These are phyloP conservation scores for Tupiocoris notatus DNA, from an alignment of 2,888 invertebrate genomes.

Conservation along the genomic window DNA sequence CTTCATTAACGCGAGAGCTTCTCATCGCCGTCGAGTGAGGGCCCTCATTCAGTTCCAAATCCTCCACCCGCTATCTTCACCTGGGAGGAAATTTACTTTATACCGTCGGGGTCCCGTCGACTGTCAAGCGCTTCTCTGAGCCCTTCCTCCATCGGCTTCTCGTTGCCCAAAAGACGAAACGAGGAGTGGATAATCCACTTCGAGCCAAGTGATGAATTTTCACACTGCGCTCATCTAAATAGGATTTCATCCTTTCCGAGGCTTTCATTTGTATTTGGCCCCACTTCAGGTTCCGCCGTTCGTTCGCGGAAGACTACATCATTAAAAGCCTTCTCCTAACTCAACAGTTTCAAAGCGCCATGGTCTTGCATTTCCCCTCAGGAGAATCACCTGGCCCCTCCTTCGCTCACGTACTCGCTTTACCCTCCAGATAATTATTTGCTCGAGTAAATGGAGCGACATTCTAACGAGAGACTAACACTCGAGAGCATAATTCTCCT, in stretches of 20 bases:
- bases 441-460: slow-evolving; percentile 37
- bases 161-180: background rate
- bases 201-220: slow-evolving; percentile 38
- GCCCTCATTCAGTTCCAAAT: background rate
- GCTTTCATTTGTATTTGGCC: slow-evolving; percentile 32
- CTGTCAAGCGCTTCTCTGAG: background rate
- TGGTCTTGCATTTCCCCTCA: background rate
- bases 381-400: slow-evolving; percentile 1
- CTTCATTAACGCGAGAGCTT: slow-evolving; percentile 39
- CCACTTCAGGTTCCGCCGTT: background rate
- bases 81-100: background rate
- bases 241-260: slow-evolving; percentile 34
- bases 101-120: background rate
- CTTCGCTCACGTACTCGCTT: background rate
- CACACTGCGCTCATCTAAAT: slow-evolving; percentile 40
- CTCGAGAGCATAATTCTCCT: slow-evolving; percentile 35
- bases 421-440: slow-evolving; percentile 30
- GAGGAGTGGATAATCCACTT: slow-evolving; percentile 35
- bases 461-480: slow-evolving; percentile 40
- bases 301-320: slow-evolving; percentile 26
- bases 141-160: background rate
- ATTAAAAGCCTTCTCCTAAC: slow-evolving; percentile 22
- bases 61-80: background rate
- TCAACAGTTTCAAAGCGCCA: background rate
- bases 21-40: background rate